Conservation (phyloP, 2,888 invertebrate genomes). For the Leptopterna dolabrata region DNA sequence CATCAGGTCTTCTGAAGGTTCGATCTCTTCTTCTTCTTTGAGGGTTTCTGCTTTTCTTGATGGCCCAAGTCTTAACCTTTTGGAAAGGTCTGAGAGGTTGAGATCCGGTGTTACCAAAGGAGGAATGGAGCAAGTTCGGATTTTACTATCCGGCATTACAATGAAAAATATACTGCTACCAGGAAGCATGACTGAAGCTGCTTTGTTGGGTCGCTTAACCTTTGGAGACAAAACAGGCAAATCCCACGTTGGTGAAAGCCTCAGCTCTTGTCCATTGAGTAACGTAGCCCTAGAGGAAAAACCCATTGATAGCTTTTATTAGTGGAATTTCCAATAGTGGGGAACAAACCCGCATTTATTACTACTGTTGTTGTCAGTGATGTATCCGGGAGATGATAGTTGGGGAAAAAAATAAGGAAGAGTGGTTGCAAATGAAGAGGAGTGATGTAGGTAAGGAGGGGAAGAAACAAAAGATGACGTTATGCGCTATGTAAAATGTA, state of each 20-base stretch:
- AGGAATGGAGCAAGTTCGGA: slow-evolving; percentile 59
- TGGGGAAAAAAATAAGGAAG: too few species aligned
- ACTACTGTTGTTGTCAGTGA: too few species aligned
- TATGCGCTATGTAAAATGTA: too few species aligned
- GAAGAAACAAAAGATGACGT: too few species aligned
- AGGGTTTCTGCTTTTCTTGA: not conserved
- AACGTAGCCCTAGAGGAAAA: slow-evolving; percentile 70
- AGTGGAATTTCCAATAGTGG: too few species aligned
- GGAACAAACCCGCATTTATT: too few species aligned
- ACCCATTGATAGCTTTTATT: not conserved
- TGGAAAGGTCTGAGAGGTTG: slow-evolving; percentile 19
- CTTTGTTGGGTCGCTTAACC: slow-evolving; percentile 58
- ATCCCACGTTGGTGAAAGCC: slow-evolving; percentile 72
- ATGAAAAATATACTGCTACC: slow-evolving; percentile 62
- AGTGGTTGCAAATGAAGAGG: too few species aligned
- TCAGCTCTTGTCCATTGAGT: slow-evolving; percentile 75
- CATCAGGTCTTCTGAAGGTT: slow-evolving; percentile 31
- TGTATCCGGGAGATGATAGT: too few species aligned
- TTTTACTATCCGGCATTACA: slow-evolving; percentile 62
- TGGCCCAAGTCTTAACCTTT: not conserved
- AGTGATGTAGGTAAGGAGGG: too few species aligned
- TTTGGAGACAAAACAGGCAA: slow-evolving; percentile 65
- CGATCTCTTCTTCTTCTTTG: slow-evolving; percentile 1
- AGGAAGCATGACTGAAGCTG: slow-evolving; percentile 58
- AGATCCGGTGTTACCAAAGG: slow-evolving; percentile 31